Percentiles rank a stretch among this genome's conserved stretches.
Conservation (phyloP, 1,140 invertebrate genomes). For the Drosophila nigrodunni region DNA sequence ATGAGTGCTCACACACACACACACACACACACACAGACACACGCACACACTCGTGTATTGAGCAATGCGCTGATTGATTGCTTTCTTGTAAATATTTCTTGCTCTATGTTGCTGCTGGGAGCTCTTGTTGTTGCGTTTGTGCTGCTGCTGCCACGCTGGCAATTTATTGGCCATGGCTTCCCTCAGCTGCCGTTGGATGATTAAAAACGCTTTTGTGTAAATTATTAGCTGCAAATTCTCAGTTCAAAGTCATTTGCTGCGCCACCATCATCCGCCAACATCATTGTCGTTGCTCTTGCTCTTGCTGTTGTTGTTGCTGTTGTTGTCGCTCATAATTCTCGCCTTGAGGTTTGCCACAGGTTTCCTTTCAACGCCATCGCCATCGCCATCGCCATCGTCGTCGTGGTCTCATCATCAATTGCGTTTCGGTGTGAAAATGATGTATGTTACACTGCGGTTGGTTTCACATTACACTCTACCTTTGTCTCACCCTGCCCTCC, state of each 20-base stretch:
- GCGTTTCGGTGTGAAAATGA: conserved; percentile 81
- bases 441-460: conserved; percentile 79
- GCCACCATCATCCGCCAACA: conserved; percentile 4
- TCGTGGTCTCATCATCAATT: conserved; percentile 62
- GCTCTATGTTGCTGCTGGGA: conserved; percentile 7
- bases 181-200: conserved; percentile 58
- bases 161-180: conserved; percentile 67
- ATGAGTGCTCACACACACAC: not conserved
- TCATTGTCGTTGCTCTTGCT: conserved; percentile 1
- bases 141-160: conserved; percentile 61
- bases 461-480: conserved; percentile 47
- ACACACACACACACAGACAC: not conserved
- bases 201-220: conserved; percentile 83
- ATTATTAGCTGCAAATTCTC: conserved; percentile 82
- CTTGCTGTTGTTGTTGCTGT: conserved; percentile 17
- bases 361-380: conserved; percentile 37
- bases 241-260: conserved; percentile 75
- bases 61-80: conserved; percentile 76
- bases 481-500: not conserved
- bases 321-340: conserved; percentile 77
- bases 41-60: conserved; percentile 35
- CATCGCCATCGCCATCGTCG: conserved; percentile 10
- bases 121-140: conserved; percentile 1
- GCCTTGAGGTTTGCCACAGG: conserved; percentile 74
- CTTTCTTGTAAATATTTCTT: conserved; percentile 70